Evolutionary conservation across 2,797 vertebrate species (phyloP), one percentile per base, ranked within the genome.

Genomic region (Urocyon cinereoargenteus): DNA sequence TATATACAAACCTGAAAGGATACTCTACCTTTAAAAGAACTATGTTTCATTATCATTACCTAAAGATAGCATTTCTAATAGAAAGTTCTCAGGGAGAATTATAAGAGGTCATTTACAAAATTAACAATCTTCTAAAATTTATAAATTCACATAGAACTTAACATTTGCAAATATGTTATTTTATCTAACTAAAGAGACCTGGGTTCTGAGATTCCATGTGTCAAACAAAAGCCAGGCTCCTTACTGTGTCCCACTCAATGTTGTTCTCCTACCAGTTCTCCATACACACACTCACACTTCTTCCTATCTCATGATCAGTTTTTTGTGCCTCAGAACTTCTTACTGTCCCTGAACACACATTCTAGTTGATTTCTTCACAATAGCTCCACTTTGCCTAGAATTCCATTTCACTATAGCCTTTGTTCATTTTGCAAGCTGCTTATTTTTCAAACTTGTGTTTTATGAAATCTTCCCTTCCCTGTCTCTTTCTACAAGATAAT

Each of bases 361-460:
- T 4, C 0, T 88, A 94, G 66, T 90, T 77, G 3, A 77, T 66
- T 89, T 91, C 53, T 45, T 81, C 57, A 70, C n/a, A 72, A 49
- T 2, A 19, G 4, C 1, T 86, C 28, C 22, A 91, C 66, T 95
- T 57, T 59, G 6, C 10, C 68, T 61, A 10, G 36, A 86, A 77
- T 83, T 79, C 57, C 57, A n/a, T 59, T 11, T 82, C 6, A 83
- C 82, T 90, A 26, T 26, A 87, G 4, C 3, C 16, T 86, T 78
- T 83, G 53, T 77, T 6, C 13, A 72, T 24, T 93, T 94, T 45
- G 16, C 34, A 66, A 93, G 88, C 18, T 13, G 11, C 53, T 66
- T 78, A 49, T 73, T 92, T 96, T 94, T 88, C 55, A 95, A 95
- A 40, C 3, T 28, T 72, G 21, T 70, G 8, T 87, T 78, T 72